Base-by-base conservation (phyloP, 1,140 invertebrate genomes). In the Habropoda laboriosa region DNA sequence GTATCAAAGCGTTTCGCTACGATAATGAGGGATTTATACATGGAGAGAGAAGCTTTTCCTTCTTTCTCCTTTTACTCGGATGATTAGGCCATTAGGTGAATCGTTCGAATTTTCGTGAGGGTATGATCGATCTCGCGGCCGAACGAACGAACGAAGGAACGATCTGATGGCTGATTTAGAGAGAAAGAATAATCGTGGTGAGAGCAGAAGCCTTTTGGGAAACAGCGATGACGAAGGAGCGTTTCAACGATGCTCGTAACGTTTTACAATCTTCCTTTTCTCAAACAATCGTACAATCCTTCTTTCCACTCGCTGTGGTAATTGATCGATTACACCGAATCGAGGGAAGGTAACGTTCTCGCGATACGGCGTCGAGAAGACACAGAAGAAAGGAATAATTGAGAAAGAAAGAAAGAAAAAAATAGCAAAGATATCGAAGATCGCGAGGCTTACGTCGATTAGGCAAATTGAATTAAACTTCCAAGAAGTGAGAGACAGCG, bases 391-490 rank as follows among this genome's bases (percentile, higher is more conserved):
- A 67, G 32, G 13, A 16, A 10, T 55, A 21, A 40, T 40, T 57
- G n/a, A 53, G 35, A 53, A 38, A 3, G 2, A n/a, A 27, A 63
- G 21, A 53, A 27, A 24, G 40, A 66, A 77, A 32, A 57, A 77
- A 57, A 57, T 75, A 47, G 35, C 38, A 32, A 57, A 77, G 63
- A 57, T 75, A 47, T 47, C 38, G 74, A 82, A 72, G 53, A 82
- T 82, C 13, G 80, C 78, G 66, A 77, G 30, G 47, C 72, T 82
- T 35, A 70, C 64, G 21, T 51, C 27, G 67, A 64, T 60, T 42
- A 85, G 79, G 70, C 68, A 80, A 81, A 85, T 72, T 81, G 71
- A 85, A 85, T 85, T 85, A 81, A 85, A 74, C 63, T 76, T 84
- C 32, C 45, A 16, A 0, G n/a, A 8, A 21, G 6, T 47, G 12